A percentile compares a stretch with the other conserved stretches of the same genome.
phyloP scores from a whole-genome alignment of 1,140 invertebrate species.

The Grapholita molesta region DNA sequence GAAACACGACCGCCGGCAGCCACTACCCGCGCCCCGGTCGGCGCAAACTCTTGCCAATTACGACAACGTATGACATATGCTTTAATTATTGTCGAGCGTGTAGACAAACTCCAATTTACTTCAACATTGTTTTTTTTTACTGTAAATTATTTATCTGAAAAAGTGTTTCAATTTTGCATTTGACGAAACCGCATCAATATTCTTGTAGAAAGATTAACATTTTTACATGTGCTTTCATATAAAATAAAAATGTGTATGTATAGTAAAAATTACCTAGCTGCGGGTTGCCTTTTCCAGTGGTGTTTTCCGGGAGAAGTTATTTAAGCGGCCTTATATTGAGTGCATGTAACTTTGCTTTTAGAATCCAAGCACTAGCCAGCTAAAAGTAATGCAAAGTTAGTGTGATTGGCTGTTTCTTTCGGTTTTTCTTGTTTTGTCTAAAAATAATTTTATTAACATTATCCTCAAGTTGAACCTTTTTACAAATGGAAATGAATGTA shows the following conservation, averaged over 20 bases:
- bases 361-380: constrained; percentile 34
- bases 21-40: neutral
- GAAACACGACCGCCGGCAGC: constrained; percentile 34
- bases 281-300: constrained; percentile 37
- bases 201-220: too few relatives aligned
- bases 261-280: constrained; percentile 58
- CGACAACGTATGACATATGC: constrained; percentile 14
- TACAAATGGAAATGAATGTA: neutral
- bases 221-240: too few relatives aligned
- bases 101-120: neutral
- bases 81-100: constrained; percentile 7
- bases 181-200: too few relatives aligned
- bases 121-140: neutral
- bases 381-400: constrained; percentile 40
- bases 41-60: constrained; percentile 17
- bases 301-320: constrained; percentile 40
- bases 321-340: constrained; percentile 44
- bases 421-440: constrained; percentile 4
- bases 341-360: constrained; percentile 56
- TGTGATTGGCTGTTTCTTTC: constrained; percentile 36
- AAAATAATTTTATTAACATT: constrained; percentile 6
- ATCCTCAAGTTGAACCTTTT: neutral
- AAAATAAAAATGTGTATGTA: too few relatives aligned
- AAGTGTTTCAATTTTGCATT: constrained; percentile 59
- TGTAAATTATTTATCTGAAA: too few relatives aligned